Evolutionary conservation across 2,113 vertebrate genomes (phyloP).

Genomic region (Odontophorus gujanensis): DNA sequence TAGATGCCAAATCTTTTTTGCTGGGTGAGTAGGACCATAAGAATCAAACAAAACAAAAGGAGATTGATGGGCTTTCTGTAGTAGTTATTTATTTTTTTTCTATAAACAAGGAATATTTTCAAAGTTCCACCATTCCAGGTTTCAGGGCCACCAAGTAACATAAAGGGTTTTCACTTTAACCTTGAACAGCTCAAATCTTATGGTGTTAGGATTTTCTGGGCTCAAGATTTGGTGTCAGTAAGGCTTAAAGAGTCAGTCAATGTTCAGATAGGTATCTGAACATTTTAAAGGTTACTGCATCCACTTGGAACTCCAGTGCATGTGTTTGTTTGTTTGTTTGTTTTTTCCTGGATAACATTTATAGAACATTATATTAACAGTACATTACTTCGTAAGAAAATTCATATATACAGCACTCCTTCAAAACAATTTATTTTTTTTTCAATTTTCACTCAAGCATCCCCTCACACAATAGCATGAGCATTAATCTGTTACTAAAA

Average conservation of each 20-base stretch:
- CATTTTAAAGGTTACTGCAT: background rate
- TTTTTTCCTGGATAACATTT: background rate
- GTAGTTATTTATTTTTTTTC: background rate
- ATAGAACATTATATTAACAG: background rate
- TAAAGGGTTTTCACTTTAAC: background rate
- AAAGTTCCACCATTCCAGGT: background rate
- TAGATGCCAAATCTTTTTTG: background rate
- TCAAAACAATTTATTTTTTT: background rate
- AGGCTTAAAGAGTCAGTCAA: background rate
- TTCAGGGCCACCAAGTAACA: background rate
- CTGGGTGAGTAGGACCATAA: background rate
- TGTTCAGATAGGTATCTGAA: background rate
- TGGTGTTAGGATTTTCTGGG: background rate
- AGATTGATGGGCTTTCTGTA: background rate
- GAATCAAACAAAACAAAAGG: background rate
- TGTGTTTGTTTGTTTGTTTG: background rate
- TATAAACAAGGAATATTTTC: background rate
- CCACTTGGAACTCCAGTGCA: background rate
- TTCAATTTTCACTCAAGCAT: background rate
- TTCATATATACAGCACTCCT: background rate
- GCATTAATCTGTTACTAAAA: background rate
- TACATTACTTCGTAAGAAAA: background rate
- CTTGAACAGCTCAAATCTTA: background rate
- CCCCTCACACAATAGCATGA: background rate
- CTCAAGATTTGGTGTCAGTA: background rate